These are phyloP conservation scores for Oryzias curvinotus DNA, from an alignment of 2,113 vertebrate species.

Conservation along the genomic window DNA sequence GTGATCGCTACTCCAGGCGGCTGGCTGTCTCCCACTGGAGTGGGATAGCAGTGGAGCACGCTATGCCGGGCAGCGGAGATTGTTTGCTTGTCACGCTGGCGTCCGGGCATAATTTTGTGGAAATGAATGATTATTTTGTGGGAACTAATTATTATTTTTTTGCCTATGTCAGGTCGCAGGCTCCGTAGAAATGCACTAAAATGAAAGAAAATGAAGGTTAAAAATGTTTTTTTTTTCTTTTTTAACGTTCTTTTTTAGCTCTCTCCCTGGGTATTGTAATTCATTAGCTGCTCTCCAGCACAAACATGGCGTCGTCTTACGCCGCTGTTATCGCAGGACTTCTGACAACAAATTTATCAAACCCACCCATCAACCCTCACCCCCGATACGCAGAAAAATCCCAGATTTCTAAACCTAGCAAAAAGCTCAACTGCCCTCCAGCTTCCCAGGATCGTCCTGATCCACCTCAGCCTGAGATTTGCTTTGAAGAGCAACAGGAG, in stretches of 20 bases:
- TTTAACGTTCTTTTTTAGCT: slow-evolving; percentile 11
- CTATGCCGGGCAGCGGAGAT: too few species aligned
- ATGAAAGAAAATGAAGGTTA: background rate
- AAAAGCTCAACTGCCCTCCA: background rate
- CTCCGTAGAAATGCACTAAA: too few species aligned
- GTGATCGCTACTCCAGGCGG: too few species aligned
- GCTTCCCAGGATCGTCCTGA: background rate
- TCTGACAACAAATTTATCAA: slow-evolving; percentile 9
- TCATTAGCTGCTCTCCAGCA: slow-evolving; percentile 9
- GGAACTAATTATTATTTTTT: too few species aligned
- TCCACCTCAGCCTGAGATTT: slow-evolving; percentile 24
- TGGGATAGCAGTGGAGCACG: too few species aligned
- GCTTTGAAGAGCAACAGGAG: slow-evolving; percentile 69
- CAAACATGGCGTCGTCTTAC: slow-evolving; percentile 69
- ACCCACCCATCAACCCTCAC: background rate
- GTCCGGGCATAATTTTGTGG: too few species aligned
- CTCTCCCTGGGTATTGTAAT: slow-evolving; percentile 6
- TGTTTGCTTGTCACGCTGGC: too few species aligned
- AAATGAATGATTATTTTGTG: too few species aligned
- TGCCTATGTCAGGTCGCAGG: too few species aligned
- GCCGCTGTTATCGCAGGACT: slow-evolving; percentile 67
- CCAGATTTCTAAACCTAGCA: slow-evolving; percentile 3
- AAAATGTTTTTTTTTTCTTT: slow-evolving; percentile 2
- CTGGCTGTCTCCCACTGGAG: too few species aligned
- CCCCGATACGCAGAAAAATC: background rate